phyloP scores from a whole-genome alignment of 2,888 invertebrate species.

The Perdita meconis region DNA sequence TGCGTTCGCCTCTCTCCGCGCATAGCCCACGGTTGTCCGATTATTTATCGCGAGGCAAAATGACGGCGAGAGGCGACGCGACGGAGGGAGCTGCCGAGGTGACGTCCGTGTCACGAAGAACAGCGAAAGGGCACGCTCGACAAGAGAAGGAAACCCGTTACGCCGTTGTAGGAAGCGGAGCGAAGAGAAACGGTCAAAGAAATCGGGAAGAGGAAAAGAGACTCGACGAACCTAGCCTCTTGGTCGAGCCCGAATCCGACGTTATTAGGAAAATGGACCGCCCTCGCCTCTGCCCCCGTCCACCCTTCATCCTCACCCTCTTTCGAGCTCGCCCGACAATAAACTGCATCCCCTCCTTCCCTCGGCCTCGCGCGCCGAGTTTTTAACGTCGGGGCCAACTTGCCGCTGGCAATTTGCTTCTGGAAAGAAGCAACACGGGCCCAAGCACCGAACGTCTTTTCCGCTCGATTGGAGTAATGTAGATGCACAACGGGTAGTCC shows the following conservation, averaged over 20 bases:
- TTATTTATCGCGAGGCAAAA: slow-evolving; percentile 67
- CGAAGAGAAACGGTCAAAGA: not conserved
- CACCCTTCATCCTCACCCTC: slow-evolving; percentile 26
- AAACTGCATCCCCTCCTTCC: slow-evolving; percentile 47
- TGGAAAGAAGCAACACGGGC: slow-evolving; percentile 18
- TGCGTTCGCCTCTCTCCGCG: not conserved
- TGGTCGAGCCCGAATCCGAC: slow-evolving; percentile 75
- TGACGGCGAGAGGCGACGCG: not conserved
- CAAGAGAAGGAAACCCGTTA: slow-evolving; percentile 62
- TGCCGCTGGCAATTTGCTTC: slow-evolving; percentile 59
- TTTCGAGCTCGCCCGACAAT: slow-evolving; percentile 49
- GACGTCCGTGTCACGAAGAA: slow-evolving; percentile 53
- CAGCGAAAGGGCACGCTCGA: slow-evolving; percentile 65
- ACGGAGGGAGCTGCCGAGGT: slow-evolving; percentile 46
- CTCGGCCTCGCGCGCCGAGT: slow-evolving; percentile 37
- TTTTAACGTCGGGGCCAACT: slow-evolving; percentile 55
- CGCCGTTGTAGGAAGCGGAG: slow-evolving; percentile 14
- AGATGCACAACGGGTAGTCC: not conserved
- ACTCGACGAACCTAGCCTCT: slow-evolving; percentile 44
- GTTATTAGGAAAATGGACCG: slow-evolving; percentile 76
- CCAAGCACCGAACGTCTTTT: slow-evolving; percentile 22
- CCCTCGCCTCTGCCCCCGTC: slow-evolving; percentile 24
- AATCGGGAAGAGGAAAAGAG: not conserved
- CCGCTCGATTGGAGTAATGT: slow-evolving; percentile 19
- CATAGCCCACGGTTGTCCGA: slow-evolving; percentile 31